phyloP scores from a whole-genome alignment of 2,797 vertebrate species.

The Sciurus carolinensis region DNA sequence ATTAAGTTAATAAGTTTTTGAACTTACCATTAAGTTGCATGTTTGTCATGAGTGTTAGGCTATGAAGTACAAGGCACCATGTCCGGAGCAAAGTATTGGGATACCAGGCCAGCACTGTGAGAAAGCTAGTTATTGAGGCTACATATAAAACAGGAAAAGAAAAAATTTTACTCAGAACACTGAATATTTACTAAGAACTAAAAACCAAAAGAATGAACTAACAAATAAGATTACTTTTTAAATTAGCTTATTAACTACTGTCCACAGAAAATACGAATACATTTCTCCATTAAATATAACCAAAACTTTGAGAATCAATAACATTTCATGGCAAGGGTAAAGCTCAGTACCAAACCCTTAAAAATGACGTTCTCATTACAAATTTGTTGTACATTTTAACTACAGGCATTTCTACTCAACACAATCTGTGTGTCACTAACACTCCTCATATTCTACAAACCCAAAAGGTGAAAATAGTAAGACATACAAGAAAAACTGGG shows the following conservation, averaged over 20 bases:
- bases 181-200: constrained; percentile 22
- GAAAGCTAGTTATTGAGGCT: constrained; percentile 98
- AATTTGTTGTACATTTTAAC: background rate
- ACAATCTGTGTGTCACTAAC: background rate
- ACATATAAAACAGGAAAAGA: constrained; percentile 71
- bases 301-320: background rate
- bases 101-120: constrained; percentile 98
- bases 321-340: constrained; percentile 21
- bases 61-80: constrained; percentile 99
- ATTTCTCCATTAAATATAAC: background rate
- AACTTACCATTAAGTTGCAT: constrained; percentile 96
- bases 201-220: background rate
- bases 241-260: background rate
- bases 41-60: constrained; percentile 99
- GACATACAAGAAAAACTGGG: background rate
- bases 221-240: background rate
- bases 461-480: constrained; percentile 1
- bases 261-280: constrained; percentile 27
- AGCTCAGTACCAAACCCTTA: background rate
- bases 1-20: background rate
- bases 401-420: background rate
- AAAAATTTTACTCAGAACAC: background rate
- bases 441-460: constrained; percentile 22
- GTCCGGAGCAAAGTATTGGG: constrained; percentile 98
- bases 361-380: background rate